phyloP scores from a whole-genome alignment of 2,797 vertebrate genomes.

The Cephalopachus bancanus region DNA sequence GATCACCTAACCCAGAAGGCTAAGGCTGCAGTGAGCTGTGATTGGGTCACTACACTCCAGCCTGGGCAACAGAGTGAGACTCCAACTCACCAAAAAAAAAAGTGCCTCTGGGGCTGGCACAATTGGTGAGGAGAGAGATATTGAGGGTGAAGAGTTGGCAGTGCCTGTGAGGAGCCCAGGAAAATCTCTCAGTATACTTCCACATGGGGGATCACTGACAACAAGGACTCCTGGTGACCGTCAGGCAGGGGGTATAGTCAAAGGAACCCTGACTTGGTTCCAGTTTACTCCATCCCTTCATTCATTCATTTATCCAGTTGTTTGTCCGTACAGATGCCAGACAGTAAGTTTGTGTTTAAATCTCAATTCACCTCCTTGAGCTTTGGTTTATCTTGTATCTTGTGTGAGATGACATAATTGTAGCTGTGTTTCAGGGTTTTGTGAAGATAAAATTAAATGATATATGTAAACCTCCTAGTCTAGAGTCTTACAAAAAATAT shows the following conservation, averaged over 20 bases:
- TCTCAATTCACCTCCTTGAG: neutral
- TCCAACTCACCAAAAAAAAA: no score
- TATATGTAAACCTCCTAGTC: neutral
- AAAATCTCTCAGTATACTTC: neutral
- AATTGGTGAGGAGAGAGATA: rapidly evolving
- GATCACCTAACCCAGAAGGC: no score
- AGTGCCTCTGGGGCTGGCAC: no score
- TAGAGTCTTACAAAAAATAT: neutral
- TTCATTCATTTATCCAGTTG: neutral
- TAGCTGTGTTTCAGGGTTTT: neutral
- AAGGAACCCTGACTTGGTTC: neutral
- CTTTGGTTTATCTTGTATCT: neutral
- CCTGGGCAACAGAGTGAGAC: no score
- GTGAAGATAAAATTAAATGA: neutral
- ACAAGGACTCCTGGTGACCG: neutral
- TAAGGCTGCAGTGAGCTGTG: no score
- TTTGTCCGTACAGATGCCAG: neutral
- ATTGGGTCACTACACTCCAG: no score
- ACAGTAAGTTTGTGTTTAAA: neutral
- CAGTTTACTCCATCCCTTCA: neutral
- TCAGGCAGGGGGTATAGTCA: neutral
- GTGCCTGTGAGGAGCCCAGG: neutral
- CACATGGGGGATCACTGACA: neutral
- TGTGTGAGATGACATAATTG: neutral
- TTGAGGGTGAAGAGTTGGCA: neutral